Evolutionary conservation across 2,113 vertebrate genomes (phyloP).

Genomic region (Tretioscincus oriximinensis): DNA sequence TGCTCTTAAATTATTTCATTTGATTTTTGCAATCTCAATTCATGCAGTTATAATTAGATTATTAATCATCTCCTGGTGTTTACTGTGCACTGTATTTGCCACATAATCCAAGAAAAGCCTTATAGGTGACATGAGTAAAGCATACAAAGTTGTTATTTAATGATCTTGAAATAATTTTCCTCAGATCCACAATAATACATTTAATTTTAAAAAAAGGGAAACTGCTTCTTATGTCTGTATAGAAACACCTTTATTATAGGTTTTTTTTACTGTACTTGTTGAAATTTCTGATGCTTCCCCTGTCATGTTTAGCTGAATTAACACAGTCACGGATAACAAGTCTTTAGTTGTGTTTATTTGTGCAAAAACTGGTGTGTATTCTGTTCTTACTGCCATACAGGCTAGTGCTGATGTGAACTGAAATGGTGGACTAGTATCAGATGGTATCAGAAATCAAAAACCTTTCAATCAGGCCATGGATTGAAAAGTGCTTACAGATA

Average conservation of each 20-base stretch:
- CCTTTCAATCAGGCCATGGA: too few relatives aligned
- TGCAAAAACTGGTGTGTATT: background rate
- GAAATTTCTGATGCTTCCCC: background rate
- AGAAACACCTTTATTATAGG: background rate
- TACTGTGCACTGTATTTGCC: background rate
- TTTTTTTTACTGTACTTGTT: too few relatives aligned
- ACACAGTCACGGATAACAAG: background rate
- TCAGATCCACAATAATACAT: background rate
- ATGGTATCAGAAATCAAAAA: too few relatives aligned
- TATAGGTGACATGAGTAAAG: background rate
- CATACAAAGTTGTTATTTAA: background rate
- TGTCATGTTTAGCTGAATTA: background rate
- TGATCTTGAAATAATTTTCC: background rate
- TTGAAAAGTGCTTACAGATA: too few relatives aligned
- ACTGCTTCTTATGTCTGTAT: background rate
- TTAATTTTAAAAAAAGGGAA: background rate
- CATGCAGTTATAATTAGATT: background rate
- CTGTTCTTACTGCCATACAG: background rate
- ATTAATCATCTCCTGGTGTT: background rate
- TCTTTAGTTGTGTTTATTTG: background rate
- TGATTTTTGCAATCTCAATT: background rate
- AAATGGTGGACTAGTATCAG: too few relatives aligned
- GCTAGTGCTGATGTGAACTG: too few relatives aligned
- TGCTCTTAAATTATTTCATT: constrained; percentile 1
- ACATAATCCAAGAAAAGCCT: background rate